Conservation (phyloP, 2,797 vertebrate genomes). For the Coregonus sp. region DNA sequence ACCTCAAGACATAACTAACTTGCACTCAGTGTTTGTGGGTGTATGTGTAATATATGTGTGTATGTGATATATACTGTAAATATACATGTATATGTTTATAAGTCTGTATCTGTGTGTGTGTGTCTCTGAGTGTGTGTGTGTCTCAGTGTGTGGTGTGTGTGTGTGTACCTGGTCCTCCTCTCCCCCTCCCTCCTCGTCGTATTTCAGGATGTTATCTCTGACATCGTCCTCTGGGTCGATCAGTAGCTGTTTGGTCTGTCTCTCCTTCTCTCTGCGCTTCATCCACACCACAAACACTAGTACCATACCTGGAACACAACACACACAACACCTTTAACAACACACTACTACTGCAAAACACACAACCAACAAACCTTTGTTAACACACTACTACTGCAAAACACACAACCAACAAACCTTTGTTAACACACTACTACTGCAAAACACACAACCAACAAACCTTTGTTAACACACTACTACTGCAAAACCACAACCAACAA, state of each 20-base stretch:
- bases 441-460: too few species aligned
- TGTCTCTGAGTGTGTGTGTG: conserved; percentile 8
- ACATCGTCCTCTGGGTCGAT: conserved; percentile 95
- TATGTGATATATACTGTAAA: background rate
- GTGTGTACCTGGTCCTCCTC: conserved; percentile 90
- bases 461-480: too few species aligned
- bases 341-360: background rate
- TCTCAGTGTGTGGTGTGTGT: background rate
- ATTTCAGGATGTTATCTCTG: conserved; percentile 94
- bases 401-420: too few species aligned
- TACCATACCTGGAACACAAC: conserved; percentile 82
- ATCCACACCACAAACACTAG: conserved; percentile 92
- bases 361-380: too few species aligned
- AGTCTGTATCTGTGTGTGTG: background rate
- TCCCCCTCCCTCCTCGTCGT: conserved; percentile 92
- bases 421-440: too few species aligned
- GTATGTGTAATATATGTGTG: background rate
- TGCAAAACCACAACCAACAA: background rate
- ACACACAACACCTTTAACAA: background rate
- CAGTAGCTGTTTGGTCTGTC: conserved; percentile 92
- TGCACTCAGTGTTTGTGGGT: background rate
- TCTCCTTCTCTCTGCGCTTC: conserved; percentile 89
- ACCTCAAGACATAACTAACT: background rate
- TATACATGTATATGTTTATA: background rate
- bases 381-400: background rate